Evolutionary conservation across 1,140 invertebrate genomes (phyloP).

Genomic region (Lepidurus arcticus): DNA sequence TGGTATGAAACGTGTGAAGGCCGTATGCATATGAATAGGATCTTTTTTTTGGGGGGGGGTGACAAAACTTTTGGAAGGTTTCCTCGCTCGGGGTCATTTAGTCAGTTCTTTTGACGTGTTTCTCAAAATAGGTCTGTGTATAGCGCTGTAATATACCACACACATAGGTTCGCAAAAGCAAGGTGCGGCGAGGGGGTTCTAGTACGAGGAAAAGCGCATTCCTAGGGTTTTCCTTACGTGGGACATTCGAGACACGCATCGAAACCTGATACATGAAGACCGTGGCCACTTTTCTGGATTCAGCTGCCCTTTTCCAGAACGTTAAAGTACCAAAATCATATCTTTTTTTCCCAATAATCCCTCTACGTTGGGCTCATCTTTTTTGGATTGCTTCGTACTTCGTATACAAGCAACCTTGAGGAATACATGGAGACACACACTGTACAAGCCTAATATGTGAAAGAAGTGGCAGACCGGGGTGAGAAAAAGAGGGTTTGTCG

Average conservation of each 20-base stretch:
- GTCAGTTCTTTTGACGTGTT: neutral
- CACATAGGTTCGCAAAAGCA: neutral
- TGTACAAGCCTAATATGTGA: neutral
- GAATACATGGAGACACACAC: neutral
- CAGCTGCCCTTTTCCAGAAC: neutral
- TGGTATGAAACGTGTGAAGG: neutral
- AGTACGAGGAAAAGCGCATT: neutral
- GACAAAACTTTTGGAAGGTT: neutral
- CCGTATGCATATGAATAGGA: neutral
- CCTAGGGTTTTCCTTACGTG: neutral
- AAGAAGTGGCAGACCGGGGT: neutral
- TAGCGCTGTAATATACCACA: neutral
- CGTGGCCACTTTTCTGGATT: neutral
- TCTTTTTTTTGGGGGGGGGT: neutral
- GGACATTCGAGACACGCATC: neutral
- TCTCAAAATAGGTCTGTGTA: neutral
- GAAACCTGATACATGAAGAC: constrained; percentile 13
- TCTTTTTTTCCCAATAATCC: neutral
- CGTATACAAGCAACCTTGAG: neutral
- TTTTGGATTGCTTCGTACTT: neutral
- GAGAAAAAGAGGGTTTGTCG: neutral
- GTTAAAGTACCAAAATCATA: neutral
- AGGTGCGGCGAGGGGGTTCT: neutral
- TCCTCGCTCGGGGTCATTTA: neutral
- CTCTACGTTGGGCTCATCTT: neutral